These are phyloP conservation scores for Drosophila acutilabella DNA, from an alignment of 2,888 invertebrate genomes.

Conservation along the genomic window DNA sequence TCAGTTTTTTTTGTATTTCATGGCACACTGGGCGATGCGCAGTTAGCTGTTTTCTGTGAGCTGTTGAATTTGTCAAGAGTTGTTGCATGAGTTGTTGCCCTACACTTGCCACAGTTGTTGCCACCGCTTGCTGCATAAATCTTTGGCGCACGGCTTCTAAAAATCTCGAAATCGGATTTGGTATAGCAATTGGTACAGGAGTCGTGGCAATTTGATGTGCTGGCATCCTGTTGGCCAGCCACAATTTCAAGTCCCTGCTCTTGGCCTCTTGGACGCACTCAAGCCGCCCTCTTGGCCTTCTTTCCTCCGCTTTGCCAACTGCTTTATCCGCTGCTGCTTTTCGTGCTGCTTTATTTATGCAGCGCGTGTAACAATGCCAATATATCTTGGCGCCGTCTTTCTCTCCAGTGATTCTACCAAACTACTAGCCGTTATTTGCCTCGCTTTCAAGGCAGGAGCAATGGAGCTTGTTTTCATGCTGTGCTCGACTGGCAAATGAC, in stretches of 20 bases:
- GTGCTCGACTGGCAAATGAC: not conserved
- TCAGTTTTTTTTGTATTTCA: constrained; percentile 23
- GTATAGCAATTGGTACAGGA: not conserved
- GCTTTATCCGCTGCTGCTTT: not conserved
- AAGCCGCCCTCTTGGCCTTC: constrained; percentile 2
- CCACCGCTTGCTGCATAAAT: constrained; percentile 25
- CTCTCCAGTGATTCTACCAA: not conserved
- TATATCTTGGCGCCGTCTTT: constrained; percentile 55
- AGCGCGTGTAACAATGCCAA: constrained; percentile 44
- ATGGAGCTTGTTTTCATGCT: not conserved
- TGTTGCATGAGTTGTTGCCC: constrained; percentile 1
- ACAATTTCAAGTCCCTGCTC: not conserved
- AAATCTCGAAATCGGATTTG: too few relatives aligned
- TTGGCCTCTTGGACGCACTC: constrained; percentile 3
- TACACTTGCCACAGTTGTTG: constrained; percentile 8
- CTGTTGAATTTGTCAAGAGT: constrained; percentile 27
- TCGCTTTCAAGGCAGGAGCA: constrained; percentile 13
- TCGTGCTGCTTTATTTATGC: constrained; percentile 45
- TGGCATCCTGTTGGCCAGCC: constrained; percentile 10
- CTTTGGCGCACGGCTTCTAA: not conserved
- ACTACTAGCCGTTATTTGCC: not conserved
- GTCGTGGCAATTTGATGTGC: not conserved
- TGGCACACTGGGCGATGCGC: constrained; percentile 23
- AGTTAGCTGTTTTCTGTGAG: constrained; percentile 6
- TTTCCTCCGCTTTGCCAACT: not conserved